phyloP scores from a whole-genome alignment of 2,888 invertebrate genomes.

The Glyphotaelius pellucidus region DNA sequence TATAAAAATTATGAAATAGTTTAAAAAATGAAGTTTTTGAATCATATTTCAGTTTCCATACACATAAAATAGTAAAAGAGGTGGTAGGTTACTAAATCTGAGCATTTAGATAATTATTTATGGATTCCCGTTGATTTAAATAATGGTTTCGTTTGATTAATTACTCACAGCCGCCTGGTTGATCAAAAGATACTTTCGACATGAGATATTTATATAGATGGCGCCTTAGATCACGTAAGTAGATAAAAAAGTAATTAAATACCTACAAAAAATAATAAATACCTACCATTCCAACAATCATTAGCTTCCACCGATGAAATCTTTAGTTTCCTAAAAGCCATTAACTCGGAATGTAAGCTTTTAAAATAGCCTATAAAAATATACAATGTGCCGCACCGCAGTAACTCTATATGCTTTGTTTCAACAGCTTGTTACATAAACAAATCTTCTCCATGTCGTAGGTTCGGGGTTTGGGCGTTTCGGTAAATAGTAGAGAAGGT shows the following conservation, averaged over 20 bases:
- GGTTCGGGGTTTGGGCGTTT: neutral
- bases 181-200: neutral
- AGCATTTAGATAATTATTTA: too few relatives aligned
- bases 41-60: too few relatives aligned
- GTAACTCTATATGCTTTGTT: conserved; percentile 32
- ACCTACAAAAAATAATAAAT: neutral
- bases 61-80: too few relatives aligned
- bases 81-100: too few relatives aligned
- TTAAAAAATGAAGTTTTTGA: too few relatives aligned
- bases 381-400: conserved; percentile 9
- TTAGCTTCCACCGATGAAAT: conserved; percentile 2
- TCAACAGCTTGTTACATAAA: conserved; percentile 20
- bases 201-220: neutral
- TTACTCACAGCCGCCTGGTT: neutral
- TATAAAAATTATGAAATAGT: too few relatives aligned
- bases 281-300: neutral
- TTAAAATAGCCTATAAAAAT: conserved; percentile 23
- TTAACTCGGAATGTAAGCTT: conserved; percentile 15
- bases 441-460: neutral
- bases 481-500: neutral
- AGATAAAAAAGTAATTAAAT: neutral
- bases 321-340: neutral
- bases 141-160: neutral
- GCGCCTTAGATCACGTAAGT: neutral
- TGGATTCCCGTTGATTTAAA: neutral